These are phyloP conservation scores for Albula glossodonta DNA, from an alignment of 2,113 vertebrate genomes.

Conservation along the genomic window DNA sequence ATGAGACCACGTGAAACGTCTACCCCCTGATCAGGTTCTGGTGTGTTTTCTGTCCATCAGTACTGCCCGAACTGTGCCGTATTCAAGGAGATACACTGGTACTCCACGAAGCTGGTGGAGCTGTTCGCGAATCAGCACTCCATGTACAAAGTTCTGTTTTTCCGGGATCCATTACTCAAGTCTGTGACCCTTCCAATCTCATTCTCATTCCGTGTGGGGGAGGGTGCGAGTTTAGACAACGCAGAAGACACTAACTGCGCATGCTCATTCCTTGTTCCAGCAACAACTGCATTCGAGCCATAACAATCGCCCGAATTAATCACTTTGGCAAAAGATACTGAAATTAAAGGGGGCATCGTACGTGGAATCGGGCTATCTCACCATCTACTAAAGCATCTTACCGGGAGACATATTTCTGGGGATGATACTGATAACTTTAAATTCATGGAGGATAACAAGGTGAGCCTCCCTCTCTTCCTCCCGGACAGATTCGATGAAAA, in stretches of 20 bases:
- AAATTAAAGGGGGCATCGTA: not conserved
- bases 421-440: constrained; percentile 14
- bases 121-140: not conserved
- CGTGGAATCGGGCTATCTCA: not conserved
- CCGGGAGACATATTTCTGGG: not conserved
- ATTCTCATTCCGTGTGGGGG: constrained; percentile 4
- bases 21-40: not conserved
- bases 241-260: constrained; percentile 12
- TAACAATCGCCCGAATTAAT: constrained; percentile 28
- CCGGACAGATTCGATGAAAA: constrained; percentile 18
- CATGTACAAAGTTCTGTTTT: not conserved
- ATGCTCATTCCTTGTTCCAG: constrained; percentile 21
- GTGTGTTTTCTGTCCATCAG: not conserved
- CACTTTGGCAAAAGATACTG: not conserved
- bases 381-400: not conserved
- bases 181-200: constrained; percentile 21
- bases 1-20: not conserved
- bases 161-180: constrained; percentile 23
- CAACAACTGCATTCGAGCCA: constrained; percentile 31
- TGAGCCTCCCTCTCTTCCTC: constrained; percentile 32
- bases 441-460: constrained; percentile 31
- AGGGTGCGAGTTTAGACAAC: constrained; percentile 9
- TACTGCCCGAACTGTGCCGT: not conserved
- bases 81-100: too few relatives aligned
- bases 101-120: constrained; percentile 8